phyloP scores from a whole-genome alignment of 2,888 invertebrate species.

The Mythimna vitellina region DNA sequence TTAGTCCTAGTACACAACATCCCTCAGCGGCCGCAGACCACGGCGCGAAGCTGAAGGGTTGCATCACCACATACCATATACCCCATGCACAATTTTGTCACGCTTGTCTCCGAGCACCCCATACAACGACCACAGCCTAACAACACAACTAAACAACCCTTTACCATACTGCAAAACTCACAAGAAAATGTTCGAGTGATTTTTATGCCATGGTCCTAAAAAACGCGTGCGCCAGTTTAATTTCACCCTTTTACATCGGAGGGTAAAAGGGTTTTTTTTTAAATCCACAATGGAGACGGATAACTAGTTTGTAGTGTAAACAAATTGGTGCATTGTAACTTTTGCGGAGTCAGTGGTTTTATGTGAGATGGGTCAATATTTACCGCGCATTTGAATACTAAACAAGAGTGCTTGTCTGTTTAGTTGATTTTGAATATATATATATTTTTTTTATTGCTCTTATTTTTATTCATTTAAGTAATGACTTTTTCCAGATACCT shows the following conservation, averaged over 20 bases:
- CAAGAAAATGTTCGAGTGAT: neutral
- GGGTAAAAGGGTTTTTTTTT: slow-evolving; percentile 78
- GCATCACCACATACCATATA: slow-evolving; percentile 76
- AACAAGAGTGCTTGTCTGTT: slow-evolving; percentile 33
- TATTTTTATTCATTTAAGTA: neutral
- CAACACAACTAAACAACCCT: slow-evolving; percentile 23
- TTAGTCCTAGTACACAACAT: slow-evolving; percentile 63
- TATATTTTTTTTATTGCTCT: neutral
- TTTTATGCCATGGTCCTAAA: slow-evolving; percentile 65
- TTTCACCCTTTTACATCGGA: slow-evolving; percentile 76
- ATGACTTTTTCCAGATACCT: neutral
- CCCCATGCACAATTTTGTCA: slow-evolving; percentile 84
- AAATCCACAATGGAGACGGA: slow-evolving; percentile 83
- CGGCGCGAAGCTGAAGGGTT: slow-evolving; percentile 85
- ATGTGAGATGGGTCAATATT: slow-evolving; percentile 61
- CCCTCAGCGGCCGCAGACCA: slow-evolving; percentile 83
- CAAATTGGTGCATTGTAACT: slow-evolving; percentile 85
- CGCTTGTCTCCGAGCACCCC: slow-evolving; percentile 78
- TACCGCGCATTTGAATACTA: slow-evolving; percentile 58
- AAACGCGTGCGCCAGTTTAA: slow-evolving; percentile 47
- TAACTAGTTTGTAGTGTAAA: slow-evolving; percentile 88
- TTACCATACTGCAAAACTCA: slow-evolving; percentile 46
- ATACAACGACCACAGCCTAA: slow-evolving; percentile 57
- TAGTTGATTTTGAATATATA: neutral
- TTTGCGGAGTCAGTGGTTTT: slow-evolving; percentile 70